Evolutionary conservation across 2,797 vertebrate genomes (phyloP), one percentile per base, ranked within the genome.

Genomic region (Ctenosaura bakeri): DNA sequence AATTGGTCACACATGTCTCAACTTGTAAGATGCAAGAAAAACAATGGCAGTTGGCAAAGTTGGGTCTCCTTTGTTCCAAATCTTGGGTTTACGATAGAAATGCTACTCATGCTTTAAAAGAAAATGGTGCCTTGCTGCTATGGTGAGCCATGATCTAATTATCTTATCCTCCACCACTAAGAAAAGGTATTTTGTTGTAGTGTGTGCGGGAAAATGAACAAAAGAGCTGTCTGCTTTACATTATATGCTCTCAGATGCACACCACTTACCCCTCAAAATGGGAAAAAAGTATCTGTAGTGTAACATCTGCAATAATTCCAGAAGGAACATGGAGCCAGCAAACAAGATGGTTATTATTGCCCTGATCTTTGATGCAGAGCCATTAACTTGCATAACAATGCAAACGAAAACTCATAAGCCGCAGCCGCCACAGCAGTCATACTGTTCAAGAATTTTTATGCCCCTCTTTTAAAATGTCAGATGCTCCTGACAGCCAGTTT

Each of bases 401-500:
- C 94, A 94, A 94, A 94, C 90, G 90, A 94, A 95, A 93, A 90
- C 91, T 90, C 2, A 0, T 88, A 92, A 93, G 92, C 69, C 78
- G 89, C 90, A 86, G 89, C 85, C 92, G 90, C 59, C 78, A 88
- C 88, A 87, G 90, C 87, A 90, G 90, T 87, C 89, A 86, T 71
- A 92, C 88, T 0, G 56, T 77, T 95, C 83, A 87, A 89, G 91
- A 94, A 95, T 86, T 86, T 87, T 93, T 94, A 92, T 92, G 79
- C 92, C 85, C 92, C 90, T 93, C 88, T 94, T 82, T 56, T 93
- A 85, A 94, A 96, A 96, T 86, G 91, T 91, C 95, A 94, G 86
- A 6, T 22, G 89, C 87, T 94, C 87, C 94, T 93, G 93, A 95
- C 88, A 93, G 93, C 83, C 80, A 0, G 88, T 88, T 92, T 86